Evolutionary conservation across 1,140 invertebrate species (phyloP).

Genomic region (Macrosteles quadrilineatus): DNA sequence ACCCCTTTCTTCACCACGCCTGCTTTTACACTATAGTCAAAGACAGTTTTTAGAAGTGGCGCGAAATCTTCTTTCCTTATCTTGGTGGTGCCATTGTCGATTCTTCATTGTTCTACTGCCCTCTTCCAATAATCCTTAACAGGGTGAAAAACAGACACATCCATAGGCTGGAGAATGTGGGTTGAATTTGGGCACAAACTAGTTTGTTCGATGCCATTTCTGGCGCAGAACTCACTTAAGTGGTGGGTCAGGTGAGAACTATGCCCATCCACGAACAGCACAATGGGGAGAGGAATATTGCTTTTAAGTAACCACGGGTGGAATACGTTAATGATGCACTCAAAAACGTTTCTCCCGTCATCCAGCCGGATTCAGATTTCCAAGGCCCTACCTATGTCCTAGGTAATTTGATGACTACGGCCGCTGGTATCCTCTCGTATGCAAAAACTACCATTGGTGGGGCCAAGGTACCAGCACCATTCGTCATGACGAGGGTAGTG

Average conservation of each 20-base stretch:
- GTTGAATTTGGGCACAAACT: constrained; percentile 51
- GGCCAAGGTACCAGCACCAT: no score
- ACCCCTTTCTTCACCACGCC: no score
- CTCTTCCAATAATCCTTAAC: constrained; percentile 48
- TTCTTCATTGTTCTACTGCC: constrained; percentile 39
- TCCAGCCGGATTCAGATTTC: constrained; percentile 46
- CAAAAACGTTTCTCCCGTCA: constrained; percentile 33
- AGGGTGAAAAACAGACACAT: constrained; percentile 48
- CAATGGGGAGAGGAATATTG: constrained; percentile 42
- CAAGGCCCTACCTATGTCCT: constrained; percentile 48
- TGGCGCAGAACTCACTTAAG: constrained; percentile 48
- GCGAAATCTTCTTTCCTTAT: constrained; percentile 39
- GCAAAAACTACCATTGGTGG: constrained; percentile 49
- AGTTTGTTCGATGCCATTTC: constrained; percentile 45
- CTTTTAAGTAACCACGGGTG: constrained; percentile 35
- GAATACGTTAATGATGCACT: constrained; percentile 38
- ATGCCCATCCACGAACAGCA: constrained; percentile 52
- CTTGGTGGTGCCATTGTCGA: constrained; percentile 35
- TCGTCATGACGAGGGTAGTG: no score
- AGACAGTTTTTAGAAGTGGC: constrained; percentile 24
- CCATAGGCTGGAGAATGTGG: constrained; percentile 51
- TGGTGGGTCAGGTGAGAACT: constrained; percentile 46
- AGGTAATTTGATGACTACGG: constrained; percentile 43
- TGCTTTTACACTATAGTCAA: constrained; percentile 9
- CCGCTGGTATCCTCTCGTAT: constrained; percentile 45